Percentiles rank a stretch among this genome's conserved stretches.
phyloP scores from a whole-genome alignment of 2,888 invertebrate species.

The Brachyptera putata region DNA sequence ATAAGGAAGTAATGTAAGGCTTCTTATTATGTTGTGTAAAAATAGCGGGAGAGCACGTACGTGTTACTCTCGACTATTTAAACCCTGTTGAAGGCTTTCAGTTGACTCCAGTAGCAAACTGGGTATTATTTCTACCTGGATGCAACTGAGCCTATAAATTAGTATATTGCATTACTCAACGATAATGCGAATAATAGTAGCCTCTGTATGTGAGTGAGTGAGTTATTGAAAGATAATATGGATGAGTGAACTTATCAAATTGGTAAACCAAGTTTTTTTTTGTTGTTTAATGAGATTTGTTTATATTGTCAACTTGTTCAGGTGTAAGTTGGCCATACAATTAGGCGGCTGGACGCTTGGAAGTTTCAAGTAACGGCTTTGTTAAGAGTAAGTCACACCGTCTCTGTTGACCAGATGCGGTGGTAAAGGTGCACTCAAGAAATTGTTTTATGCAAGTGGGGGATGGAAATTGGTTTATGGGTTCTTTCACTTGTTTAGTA shows the following conservation, averaged over 20 bases:
- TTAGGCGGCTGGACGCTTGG: conserved; percentile 6
- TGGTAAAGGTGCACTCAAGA: conserved; percentile 23
- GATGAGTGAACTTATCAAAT: conserved; percentile 3
- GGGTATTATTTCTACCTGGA: not conserved
- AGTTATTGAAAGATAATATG: conserved; percentile 1
- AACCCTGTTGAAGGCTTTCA: too few species aligned
- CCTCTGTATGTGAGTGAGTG: not conserved
- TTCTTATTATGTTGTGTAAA: not conserved
- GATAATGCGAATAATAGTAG: conserved; percentile 22
- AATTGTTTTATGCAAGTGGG: conserved; percentile 30
- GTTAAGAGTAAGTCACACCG: conserved; percentile 16
- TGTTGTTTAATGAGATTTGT: conserved; percentile 28
- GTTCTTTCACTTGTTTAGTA: conserved; percentile 31
- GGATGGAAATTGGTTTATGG: conserved; percentile 33
- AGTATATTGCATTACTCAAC: conserved; percentile 19
- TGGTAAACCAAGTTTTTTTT: conserved; percentile 16
- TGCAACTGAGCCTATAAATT: not conserved
- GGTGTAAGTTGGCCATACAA: conserved; percentile 23
- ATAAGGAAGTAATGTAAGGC: not conserved
- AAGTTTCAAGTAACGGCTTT: conserved; percentile 22
- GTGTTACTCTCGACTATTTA: too few species aligned
- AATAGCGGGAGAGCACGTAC: too few species aligned
- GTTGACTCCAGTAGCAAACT: not conserved
- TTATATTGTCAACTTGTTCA: conserved; percentile 26
- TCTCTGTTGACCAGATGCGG: conserved; percentile 30